Base-by-base conservation (phyloP, 2,797 vertebrate species). In the Vespertilio murinus region DNA sequence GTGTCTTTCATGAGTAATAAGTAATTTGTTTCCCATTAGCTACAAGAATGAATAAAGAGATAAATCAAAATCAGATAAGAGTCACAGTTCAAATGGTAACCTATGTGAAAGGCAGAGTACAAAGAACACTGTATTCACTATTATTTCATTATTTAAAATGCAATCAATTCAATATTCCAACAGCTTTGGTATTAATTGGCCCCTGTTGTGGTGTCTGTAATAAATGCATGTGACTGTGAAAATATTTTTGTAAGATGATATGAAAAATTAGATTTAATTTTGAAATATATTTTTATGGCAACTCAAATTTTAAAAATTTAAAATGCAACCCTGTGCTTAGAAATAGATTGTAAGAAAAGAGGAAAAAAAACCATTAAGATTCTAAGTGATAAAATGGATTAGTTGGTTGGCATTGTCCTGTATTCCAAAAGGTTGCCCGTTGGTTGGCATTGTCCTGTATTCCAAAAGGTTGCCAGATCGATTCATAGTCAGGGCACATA, bases 1-100 rank as follows among this genome's bases (percentile, higher is more conserved):
- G 97, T 98, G 98, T 98, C 98, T 98, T 98, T 98, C 97, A 96
- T 98, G 98, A 98, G 97, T 98, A 98, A 98, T 98, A 98, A 98
- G 96, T 97, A 98, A 98, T 98, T 98, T 98, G 97, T 97, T 98
- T 96, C 95, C 97, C 97, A 98, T 98, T 98, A 98, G 85, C 94
- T 84, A 54, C 88, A 97, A 96, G 95, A 98, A 96, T 88, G 96
- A 88, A 97, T 97, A 97, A 98, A 98, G 95, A 96, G 95, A 97
- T 97, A 97, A 96, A 98, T 98, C 96, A 98, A 97, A 97, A 82
- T 75, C 94, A 82, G 97, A 92, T 97, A 97, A 95, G 74, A 97
- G 94, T 95, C 92, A 64, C 81, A 93, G 88, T 97, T 96, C 95
- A 96, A 97, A 96, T 95, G 91, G 84, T 95, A 96, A 98, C 94